Evolutionary conservation across 53 echinoderm and acorn worm species (phyloP).

Genomic region (Echinarachnius parma): DNA sequence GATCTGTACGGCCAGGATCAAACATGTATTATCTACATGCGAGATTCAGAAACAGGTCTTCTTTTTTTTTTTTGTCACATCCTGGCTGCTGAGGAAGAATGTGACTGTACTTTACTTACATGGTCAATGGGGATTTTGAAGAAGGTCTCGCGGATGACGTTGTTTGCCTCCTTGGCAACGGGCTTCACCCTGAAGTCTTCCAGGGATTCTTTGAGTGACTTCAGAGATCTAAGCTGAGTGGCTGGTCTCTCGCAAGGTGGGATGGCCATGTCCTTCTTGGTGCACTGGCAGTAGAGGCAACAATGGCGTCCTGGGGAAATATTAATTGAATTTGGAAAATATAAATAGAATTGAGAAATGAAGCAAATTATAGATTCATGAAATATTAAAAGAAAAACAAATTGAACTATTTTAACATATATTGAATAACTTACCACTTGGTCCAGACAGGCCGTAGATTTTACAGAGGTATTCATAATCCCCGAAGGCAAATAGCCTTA

Average conservation of each 20-base stretch:
- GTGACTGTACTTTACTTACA: conserved; percentile 9
- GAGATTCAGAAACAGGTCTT: conserved; percentile 4
- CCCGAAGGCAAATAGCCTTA: neutral
- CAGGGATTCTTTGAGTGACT: neutral
- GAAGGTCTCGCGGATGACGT: conserved; percentile 4
- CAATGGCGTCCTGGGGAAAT: conserved; percentile 37
- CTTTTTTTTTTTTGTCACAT: neutral
- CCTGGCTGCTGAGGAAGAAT: conserved; percentile 11
- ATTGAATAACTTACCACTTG: conserved; percentile 15
- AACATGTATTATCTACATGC: conserved; percentile 5
- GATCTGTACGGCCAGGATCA: conserved; percentile 36
- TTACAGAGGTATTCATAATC: conserved; percentile 10
- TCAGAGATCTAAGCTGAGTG: neutral
- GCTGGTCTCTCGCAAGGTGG: neutral
- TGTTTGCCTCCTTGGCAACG: conserved; percentile 15
- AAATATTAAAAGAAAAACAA: neutral
- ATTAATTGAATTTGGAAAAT: neutral
- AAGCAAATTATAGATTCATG: neutral
- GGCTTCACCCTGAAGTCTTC: neutral
- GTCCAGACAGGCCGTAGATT: conserved; percentile 26
- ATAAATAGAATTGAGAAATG: neutral
- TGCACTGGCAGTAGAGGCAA: conserved; percentile 30
- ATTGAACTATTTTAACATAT: neutral
- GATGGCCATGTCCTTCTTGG: conserved; percentile 10
- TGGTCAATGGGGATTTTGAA: conserved; percentile 6